These are phyloP conservation scores for Oasisia sp. DNA, from an alignment of 2,888 invertebrate genomes.

Conservation along the genomic window DNA sequence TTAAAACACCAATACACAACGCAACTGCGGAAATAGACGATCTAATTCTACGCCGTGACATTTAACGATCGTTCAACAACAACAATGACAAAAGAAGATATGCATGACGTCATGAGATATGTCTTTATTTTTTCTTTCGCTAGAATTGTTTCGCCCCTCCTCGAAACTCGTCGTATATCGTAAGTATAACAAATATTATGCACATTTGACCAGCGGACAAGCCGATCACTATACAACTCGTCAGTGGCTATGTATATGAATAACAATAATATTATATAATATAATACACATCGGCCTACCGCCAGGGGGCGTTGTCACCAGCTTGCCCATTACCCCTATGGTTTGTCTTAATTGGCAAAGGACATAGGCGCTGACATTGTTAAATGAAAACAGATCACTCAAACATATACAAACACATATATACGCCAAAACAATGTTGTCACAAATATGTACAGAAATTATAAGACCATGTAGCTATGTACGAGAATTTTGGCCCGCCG, in stretches of 20 bases:
- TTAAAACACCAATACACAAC: background rate
- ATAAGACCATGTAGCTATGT: conserved; percentile 9
- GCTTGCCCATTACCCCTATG: background rate
- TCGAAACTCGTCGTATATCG: conserved; percentile 9
- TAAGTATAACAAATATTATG: conserved; percentile 14
- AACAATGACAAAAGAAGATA: background rate
- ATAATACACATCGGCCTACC: conserved; percentile 17
- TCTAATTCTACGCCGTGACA: background rate
- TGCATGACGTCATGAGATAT: conserved; percentile 6
- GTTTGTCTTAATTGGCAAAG: background rate
- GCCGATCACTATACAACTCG: background rate
- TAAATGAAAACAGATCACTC: background rate
- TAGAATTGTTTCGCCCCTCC: background rate
- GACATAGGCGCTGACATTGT: background rate
- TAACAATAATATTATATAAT: conserved; percentile 17
- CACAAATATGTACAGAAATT: conserved; percentile 6
- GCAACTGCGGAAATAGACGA: background rate
- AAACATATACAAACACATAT: conserved; percentile 13
- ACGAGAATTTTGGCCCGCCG: conserved; percentile 3
- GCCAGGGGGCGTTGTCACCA: conserved; percentile 11
- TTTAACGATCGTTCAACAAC: background rate
- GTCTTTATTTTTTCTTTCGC: conserved; percentile 17
- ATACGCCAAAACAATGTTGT: conserved; percentile 1
- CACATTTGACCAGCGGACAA: background rate
- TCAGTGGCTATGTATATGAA: background rate